phyloP scores from a whole-genome alignment of 2,113 vertebrate genomes.

The zebrafish (Danio rerio) region DNA sequence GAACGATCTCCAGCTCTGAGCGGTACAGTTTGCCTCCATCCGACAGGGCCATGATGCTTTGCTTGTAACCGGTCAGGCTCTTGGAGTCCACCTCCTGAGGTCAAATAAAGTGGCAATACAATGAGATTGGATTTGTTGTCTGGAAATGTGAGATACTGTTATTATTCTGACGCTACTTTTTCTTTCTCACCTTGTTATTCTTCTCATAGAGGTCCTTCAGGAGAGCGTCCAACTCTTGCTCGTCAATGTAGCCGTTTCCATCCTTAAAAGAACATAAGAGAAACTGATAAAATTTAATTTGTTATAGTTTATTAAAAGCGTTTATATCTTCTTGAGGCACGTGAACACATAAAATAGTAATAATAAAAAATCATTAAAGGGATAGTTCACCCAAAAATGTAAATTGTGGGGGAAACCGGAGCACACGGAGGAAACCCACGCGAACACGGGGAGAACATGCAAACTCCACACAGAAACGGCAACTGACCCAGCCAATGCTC shows the following conservation, averaged over 20 bases:
- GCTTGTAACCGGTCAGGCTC: conserved; percentile 87
- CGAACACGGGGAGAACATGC: too few relatives aligned
- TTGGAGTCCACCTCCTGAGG: conserved; percentile 87
- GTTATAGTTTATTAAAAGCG: background rate
- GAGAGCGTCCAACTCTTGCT: conserved; percentile 92
- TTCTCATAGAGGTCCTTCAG: conserved; percentile 94
- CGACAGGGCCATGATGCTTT: conserved; percentile 94
- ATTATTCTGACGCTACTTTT: background rate
- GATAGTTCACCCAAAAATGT: too few relatives aligned
- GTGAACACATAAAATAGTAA: background rate
- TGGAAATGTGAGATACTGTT: background rate
- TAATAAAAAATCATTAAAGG: too few relatives aligned
- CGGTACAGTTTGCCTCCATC: conserved; percentile 94
- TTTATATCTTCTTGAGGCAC: background rate
- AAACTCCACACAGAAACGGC: too few relatives aligned
- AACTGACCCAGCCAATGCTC: too few relatives aligned
- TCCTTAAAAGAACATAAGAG: conserved; percentile 78
- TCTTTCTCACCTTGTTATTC: conserved; percentile 87
- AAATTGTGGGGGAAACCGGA: too few relatives aligned
- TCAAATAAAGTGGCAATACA: conserved; percentile 1
- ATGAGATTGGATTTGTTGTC: background rate
- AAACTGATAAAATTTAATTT: background rate
- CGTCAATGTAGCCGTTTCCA: conserved; percentile 95
- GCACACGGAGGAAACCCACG: too few relatives aligned
- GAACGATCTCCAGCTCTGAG: conserved; percentile 92